These are phyloP conservation scores for Cacatua alba DNA, from an alignment of 2,113 vertebrate species.

Conservation along the genomic window DNA sequence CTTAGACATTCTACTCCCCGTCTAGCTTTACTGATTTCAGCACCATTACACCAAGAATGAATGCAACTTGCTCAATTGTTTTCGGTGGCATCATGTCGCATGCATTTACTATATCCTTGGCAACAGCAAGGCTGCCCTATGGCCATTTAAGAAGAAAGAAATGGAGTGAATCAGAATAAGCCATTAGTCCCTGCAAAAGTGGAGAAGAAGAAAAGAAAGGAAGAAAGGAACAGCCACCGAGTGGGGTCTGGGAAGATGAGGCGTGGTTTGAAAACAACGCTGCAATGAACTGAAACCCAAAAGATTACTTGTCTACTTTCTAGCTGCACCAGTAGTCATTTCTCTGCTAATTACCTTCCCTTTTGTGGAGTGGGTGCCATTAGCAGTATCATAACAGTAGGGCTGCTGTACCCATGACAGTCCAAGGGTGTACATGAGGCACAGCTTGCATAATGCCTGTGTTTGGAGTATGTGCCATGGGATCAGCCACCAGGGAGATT, in stretches of 20 bases:
- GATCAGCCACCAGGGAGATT: neutral
- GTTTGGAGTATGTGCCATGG: neutral
- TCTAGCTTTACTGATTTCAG: neutral
- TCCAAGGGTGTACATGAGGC: neutral
- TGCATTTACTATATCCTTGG: slow-evolving; percentile 55
- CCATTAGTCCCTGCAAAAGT: neutral
- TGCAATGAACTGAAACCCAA: slow-evolving; percentile 11
- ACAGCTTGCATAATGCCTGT: neutral
- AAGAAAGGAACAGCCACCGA: neutral
- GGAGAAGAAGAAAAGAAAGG: neutral
- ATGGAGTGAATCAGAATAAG: slow-evolving; percentile 21
- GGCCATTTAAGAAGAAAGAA: slow-evolving; percentile 15
- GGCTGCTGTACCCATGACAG: neutral
- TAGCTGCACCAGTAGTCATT: slow-evolving; percentile 3
- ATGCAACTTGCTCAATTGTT: neutral
- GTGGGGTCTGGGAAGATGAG: slow-evolving; percentile 40
- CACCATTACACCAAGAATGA: neutral
- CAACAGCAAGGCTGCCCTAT: slow-evolving; percentile 40
- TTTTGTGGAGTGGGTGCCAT: neutral
- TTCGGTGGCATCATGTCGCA: neutral
- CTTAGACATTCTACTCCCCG: neutral
- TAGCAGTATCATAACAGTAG: neutral
- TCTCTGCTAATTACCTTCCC: slow-evolving; percentile 40
- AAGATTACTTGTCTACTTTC: slow-evolving; percentile 27
- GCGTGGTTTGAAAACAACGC: slow-evolving; percentile 18